Evolutionary conservation across 1,140 invertebrate genomes (phyloP).

Genomic region (Hyles vespertilio): DNA sequence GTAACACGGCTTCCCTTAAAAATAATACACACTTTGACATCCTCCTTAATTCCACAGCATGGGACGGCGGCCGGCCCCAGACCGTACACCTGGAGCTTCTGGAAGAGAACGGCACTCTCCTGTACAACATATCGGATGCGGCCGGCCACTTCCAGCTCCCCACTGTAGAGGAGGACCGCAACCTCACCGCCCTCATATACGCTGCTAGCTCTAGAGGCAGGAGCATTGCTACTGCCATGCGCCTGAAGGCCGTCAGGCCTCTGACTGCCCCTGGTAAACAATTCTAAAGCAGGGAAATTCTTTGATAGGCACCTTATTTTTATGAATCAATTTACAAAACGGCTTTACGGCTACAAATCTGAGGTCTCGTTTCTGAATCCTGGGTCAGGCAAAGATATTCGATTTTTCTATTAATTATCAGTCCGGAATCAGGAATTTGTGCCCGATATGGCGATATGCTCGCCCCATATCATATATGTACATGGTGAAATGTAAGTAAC

Average conservation of each 20-base stretch:
- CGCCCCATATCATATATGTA: no score
- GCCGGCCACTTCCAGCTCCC: constrained; percentile 50
- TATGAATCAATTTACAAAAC: no score
- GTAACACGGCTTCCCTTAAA: no score
- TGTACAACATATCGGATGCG: constrained; percentile 46
- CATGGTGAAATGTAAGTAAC: no score
- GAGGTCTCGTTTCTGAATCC: no score
- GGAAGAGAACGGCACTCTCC: constrained; percentile 28
- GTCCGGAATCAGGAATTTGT: no score
- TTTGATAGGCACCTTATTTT: no score
- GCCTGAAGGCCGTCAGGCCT: constrained; percentile 41
- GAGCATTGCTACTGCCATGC: constrained; percentile 32
- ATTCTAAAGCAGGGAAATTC: background rate
- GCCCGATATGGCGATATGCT: no score
- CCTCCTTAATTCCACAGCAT: constrained; percentile 30
- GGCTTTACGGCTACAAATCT: no score
- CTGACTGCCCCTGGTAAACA: constrained; percentile 38
- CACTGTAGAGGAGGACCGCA: constrained; percentile 32
- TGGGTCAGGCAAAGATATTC: no score
- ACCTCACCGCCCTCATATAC: constrained; percentile 48
- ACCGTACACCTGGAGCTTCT: constrained; percentile 41
- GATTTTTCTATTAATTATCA: no score
- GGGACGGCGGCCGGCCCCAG: constrained; percentile 56
- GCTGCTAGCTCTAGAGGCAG: constrained; percentile 41
- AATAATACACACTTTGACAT: no score